These are phyloP conservation scores for Paedocypris micromegethes DNA, from an alignment of 2,797 vertebrate genomes.

Conservation along the genomic window DNA sequence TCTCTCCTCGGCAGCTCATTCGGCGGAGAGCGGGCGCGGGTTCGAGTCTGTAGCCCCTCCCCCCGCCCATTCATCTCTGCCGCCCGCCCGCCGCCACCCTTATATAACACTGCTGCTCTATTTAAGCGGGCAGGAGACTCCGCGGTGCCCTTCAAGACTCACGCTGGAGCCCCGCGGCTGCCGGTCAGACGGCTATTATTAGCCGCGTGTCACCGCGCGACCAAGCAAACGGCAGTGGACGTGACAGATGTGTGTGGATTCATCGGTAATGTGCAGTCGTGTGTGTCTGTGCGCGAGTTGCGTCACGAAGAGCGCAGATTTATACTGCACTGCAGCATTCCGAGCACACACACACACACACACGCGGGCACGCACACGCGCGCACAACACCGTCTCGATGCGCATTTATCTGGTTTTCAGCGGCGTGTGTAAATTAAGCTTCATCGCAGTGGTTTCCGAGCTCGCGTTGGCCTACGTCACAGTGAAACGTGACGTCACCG, in stretches of 20 bases:
- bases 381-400: no score
- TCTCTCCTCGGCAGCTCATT: slow-evolving; percentile 15
- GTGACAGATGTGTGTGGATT: slow-evolving; percentile 53
- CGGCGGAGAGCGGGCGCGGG: slow-evolving; percentile 40
- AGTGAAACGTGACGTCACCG: no score
- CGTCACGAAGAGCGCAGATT: slow-evolving; percentile 26
- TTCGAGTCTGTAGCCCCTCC: slow-evolving; percentile 56
- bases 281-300: slow-evolving; percentile 17
- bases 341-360: slow-evolving; percentile 3
- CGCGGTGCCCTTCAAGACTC: slow-evolving; percentile 66
- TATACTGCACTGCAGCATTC: slow-evolving; percentile 35
- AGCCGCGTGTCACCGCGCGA: slow-evolving; percentile 59
- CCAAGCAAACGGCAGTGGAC: slow-evolving; percentile 51
- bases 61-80: slow-evolving; percentile 62
- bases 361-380: background rate
- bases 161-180: slow-evolving; percentile 50
- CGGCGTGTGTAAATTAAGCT: background rate
- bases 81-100: slow-evolving; percentile 47
- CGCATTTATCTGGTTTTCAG: background rate
- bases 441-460: background rate
- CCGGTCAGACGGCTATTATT: slow-evolving; percentile 66
- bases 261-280: slow-evolving; percentile 27
- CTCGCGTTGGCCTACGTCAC: background rate
- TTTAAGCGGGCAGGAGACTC: slow-evolving; percentile 59
- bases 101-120: slow-evolving; percentile 65